Conservation (phyloP, 2,888 invertebrate species). For the Calameuta pallipes region DNA sequence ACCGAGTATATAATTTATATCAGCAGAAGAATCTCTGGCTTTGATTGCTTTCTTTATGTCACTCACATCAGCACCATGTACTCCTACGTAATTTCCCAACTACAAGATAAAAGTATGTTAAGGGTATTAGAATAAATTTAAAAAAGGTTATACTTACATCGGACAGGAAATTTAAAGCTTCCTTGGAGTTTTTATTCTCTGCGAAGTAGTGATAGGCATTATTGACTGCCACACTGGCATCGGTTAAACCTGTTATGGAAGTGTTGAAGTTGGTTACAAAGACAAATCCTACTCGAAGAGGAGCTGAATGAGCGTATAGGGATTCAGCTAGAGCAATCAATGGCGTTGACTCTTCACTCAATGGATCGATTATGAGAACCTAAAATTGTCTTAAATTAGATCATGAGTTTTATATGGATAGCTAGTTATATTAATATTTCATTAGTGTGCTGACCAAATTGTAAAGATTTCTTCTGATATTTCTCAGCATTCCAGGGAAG, state of each 20-base stretch:
- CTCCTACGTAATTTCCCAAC: slow-evolving; percentile 46
- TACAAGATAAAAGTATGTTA: slow-evolving; percentile 29
- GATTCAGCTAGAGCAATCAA: slow-evolving; percentile 90
- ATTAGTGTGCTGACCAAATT: slow-evolving; percentile 74
- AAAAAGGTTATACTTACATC: slow-evolving; percentile 71
- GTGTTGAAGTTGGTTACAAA: slow-evolving; percentile 75
- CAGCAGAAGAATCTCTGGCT: slow-evolving; percentile 68
- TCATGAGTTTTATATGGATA: slow-evolving; percentile 5
- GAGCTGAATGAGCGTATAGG: slow-evolving; percentile 90
- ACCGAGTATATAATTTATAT: slow-evolving; percentile 83
- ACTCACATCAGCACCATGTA: slow-evolving; percentile 64
- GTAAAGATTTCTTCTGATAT: slow-evolving; percentile 86
- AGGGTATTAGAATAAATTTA: neutral
- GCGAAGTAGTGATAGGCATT: slow-evolving; percentile 92
- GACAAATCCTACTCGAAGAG: slow-evolving; percentile 89
- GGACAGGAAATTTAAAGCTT: slow-evolving; percentile 87
- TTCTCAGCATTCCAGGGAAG: slow-evolving; percentile 96
- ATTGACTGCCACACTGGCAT: slow-evolving; percentile 84
- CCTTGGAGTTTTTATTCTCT: slow-evolving; percentile 78
- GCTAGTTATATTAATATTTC: slow-evolving; percentile 13
- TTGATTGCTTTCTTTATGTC: slow-evolving; percentile 78
- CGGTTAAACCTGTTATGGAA: slow-evolving; percentile 71
- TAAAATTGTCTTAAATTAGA: slow-evolving; percentile 49
- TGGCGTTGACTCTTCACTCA: slow-evolving; percentile 75
- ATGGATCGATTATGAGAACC: slow-evolving; percentile 90